Conservation (phyloP, 2,797 vertebrate genomes). For the Tangara arthus region DNA sequence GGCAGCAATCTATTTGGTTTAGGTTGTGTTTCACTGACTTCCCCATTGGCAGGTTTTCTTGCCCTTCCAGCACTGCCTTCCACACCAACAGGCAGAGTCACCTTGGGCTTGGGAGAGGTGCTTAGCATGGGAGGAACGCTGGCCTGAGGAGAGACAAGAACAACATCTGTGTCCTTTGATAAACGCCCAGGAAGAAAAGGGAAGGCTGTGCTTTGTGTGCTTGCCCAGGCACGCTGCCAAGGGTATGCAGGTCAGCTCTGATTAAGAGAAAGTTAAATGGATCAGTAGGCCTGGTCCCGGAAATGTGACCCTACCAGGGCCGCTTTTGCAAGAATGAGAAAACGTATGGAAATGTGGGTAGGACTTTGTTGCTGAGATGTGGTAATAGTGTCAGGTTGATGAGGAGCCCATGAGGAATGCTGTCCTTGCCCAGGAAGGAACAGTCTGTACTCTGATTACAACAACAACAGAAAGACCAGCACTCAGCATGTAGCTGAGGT, state of each 20-base stretch:
- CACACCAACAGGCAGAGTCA: background rate
- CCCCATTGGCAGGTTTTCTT: background rate
- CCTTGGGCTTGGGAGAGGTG: background rate
- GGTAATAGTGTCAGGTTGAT: background rate
- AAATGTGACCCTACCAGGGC: background rate
- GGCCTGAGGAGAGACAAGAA: background rate
- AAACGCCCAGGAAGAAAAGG: background rate
- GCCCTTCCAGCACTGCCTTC: background rate
- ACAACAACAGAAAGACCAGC: background rate
- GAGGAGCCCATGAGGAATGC: constrained; percentile 22
- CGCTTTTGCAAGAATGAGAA: background rate
- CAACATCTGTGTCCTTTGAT: background rate
- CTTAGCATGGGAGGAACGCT: background rate
- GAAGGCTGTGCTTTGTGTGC: background rate
- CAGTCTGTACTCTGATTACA: background rate
- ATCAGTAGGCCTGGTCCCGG: background rate
- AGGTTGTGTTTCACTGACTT: background rate
- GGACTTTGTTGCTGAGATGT: constrained; percentile 3
- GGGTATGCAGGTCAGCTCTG: background rate
- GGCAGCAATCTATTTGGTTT: background rate
- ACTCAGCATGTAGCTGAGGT: background rate
- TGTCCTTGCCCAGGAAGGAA: background rate
- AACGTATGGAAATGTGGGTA: background rate
- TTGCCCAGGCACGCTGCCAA: background rate
- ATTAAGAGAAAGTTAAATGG: constrained; percentile 14